Percentiles rank a stretch among this genome's conserved stretches.
These are phyloP conservation scores for Macrostomum lignano DNA, from an alignment of 1,140 invertebrate species.

Conservation along the genomic window DNA sequence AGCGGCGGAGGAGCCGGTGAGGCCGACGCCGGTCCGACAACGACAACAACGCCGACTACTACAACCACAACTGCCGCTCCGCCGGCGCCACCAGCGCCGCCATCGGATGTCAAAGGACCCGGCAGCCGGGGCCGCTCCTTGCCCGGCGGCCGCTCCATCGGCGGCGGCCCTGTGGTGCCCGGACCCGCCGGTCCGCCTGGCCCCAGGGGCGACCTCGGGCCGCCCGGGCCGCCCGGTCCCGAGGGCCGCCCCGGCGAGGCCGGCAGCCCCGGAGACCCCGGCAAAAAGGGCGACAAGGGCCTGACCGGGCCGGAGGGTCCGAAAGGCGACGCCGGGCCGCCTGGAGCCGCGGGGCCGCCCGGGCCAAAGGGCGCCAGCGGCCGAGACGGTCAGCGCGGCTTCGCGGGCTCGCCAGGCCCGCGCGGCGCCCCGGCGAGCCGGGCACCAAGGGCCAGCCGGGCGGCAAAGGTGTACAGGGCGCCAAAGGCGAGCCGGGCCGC, in stretches of 20 bases:
- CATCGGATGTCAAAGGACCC: too few species aligned
- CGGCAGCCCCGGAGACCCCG: background rate
- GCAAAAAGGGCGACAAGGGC: constrained; percentile 1
- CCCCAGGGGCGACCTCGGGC: background rate
- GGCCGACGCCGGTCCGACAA: too few species aligned
- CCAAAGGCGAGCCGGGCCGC: background rate
- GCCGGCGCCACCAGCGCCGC: too few species aligned
- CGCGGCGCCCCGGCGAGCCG: too few species aligned
- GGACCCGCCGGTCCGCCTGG: constrained; percentile 1
- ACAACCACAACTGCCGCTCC: too few species aligned
- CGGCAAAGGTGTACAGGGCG: background rate
- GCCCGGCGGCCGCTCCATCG: too few species aligned
- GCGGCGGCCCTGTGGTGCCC: too few species aligned
- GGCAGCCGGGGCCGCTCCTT: too few species aligned
- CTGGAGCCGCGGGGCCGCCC: background rate
- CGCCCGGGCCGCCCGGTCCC: background rate
- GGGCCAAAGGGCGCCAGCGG: constrained; percentile 4
- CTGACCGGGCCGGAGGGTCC: background rate
- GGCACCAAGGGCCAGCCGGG: too few species aligned
- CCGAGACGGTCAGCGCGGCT: constrained; percentile 1
- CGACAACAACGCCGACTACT: too few species aligned
- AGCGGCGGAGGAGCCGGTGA: too few species aligned
- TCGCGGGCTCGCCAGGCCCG: background rate
- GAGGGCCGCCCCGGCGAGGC: constrained; percentile 3
- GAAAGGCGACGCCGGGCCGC: background rate